Conservation (phyloP, 2,113 vertebrate genomes). For the Coracopsis vasa region DNA sequence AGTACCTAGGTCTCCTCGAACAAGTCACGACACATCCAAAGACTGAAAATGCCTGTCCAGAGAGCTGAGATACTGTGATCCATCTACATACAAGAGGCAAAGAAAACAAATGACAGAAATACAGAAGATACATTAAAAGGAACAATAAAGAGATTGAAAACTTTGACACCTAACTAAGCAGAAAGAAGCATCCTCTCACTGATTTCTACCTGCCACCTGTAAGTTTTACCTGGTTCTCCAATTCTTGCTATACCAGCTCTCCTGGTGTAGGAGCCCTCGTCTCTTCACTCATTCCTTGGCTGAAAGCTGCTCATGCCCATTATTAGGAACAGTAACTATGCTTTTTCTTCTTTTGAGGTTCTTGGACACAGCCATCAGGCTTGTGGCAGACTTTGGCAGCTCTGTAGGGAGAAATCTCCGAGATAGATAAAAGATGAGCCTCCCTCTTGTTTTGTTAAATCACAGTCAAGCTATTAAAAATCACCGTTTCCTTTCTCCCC, state of each 20-base stretch:
- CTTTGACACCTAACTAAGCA: background rate
- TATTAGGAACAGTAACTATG: background rate
- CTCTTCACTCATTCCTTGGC: background rate
- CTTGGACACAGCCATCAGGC: background rate
- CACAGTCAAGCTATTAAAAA: background rate
- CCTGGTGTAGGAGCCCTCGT: background rate
- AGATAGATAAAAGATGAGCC: background rate
- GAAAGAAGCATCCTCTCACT: background rate
- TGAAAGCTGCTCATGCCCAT: background rate
- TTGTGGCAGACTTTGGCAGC: background rate
- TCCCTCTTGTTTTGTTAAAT: background rate
- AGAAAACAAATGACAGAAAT: background rate
- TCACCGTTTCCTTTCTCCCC: background rate
- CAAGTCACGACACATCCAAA: background rate
- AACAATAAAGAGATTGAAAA: background rate
- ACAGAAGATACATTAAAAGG: background rate
- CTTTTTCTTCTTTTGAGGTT: background rate
- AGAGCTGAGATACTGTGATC: background rate
- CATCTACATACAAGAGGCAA: background rate
- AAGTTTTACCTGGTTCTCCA: background rate
- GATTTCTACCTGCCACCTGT: background rate
- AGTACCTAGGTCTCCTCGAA: background rate
- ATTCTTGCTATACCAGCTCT: background rate
- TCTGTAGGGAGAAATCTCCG: background rate
- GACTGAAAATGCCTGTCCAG: background rate